Evolutionary conservation across 1,140 invertebrate genomes (phyloP).

Genomic region (Oscheius sp.): DNA sequence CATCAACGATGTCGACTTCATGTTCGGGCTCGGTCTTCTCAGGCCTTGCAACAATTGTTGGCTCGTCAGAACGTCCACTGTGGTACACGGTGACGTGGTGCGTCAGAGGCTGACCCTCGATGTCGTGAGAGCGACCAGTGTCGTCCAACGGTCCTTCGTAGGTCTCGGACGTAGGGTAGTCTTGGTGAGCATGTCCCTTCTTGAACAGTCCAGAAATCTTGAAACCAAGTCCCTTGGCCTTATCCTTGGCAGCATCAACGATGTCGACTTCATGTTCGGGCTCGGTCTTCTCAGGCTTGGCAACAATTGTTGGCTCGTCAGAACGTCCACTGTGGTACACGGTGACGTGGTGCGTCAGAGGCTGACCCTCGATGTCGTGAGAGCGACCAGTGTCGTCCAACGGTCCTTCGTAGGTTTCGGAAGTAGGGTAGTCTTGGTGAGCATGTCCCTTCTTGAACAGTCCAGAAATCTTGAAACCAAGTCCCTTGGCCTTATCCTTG

Average conservation of each 20-base stretch:
- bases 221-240: background rate
- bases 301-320: background rate
- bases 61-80: background rate
- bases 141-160: slow-evolving; percentile 27
- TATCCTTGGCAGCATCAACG: background rate
- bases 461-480: slow-evolving; percentile 18
- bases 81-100: slow-evolving; percentile 24
- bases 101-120: slow-evolving; percentile 22
- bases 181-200: slow-evolving; percentile 17
- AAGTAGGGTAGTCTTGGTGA: slow-evolving; percentile 27
- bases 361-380: slow-evolving; percentile 15
- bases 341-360: slow-evolving; percentile 22
- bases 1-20: background rate
- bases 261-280: background rate
- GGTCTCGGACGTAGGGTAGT: slow-evolving; percentile 24
- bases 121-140: background rate
- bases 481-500: background rate
- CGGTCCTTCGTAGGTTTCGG: slow-evolving; percentile 22
- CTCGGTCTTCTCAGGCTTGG: background rate
- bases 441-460: slow-evolving; percentile 29
- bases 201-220: slow-evolving; percentile 34
- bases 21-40: background rate
- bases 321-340: slow-evolving; percentile 8
- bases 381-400: slow-evolving; percentile 14
- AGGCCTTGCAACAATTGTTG: background rate